phyloP scores from a whole-genome alignment of 2,888 invertebrate genomes.

The Cryptocephalus primarius region DNA sequence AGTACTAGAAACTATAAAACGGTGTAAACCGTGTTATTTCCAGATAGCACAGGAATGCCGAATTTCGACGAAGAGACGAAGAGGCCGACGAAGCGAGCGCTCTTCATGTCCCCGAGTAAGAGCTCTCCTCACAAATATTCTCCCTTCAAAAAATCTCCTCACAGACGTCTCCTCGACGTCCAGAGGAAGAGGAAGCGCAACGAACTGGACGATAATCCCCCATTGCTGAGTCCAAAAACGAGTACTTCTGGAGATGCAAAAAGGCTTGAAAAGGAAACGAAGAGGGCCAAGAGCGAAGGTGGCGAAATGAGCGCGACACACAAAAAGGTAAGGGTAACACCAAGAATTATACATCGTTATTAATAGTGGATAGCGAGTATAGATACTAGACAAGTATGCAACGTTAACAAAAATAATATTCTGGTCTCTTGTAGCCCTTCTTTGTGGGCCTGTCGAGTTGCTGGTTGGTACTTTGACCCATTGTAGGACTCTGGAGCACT shows the following conservation, averaged over 20 bases:
- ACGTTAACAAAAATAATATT: too few relatives aligned
- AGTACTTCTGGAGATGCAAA: neutral
- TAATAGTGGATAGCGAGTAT: too few relatives aligned
- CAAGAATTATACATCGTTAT: too few relatives aligned
- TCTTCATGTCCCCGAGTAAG: slow-evolving; percentile 22
- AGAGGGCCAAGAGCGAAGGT: slow-evolving; percentile 16
- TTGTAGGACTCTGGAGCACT: too few relatives aligned
- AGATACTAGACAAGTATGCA: too few relatives aligned
- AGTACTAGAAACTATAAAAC: too few relatives aligned
- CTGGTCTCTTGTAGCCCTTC: too few relatives aligned
- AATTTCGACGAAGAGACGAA: slow-evolving; percentile 7
- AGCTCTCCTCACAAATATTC: slow-evolving; percentile 45
- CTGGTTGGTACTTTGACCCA: too few relatives aligned
- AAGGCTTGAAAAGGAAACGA: neutral
- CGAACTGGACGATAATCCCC: neutral
- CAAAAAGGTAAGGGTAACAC: slow-evolving; percentile 48
- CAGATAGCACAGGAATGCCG: slow-evolving; percentile 14
- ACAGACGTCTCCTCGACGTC: slow-evolving; percentile 46
- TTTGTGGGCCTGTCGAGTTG: too few relatives aligned
- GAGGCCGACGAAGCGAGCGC: slow-evolving; percentile 14
- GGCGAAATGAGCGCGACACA: slow-evolving; percentile 49
- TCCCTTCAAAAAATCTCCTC: slow-evolving; percentile 38
- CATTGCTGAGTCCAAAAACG: neutral
- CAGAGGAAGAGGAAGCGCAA: neutral
- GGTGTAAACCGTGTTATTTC: too few relatives aligned